Percentiles rank a stretch among this genome's conserved stretches.
Evolutionary conservation across 1,140 invertebrate species (phyloP).

Genomic region (Schlechtendalia chinensis): DNA sequence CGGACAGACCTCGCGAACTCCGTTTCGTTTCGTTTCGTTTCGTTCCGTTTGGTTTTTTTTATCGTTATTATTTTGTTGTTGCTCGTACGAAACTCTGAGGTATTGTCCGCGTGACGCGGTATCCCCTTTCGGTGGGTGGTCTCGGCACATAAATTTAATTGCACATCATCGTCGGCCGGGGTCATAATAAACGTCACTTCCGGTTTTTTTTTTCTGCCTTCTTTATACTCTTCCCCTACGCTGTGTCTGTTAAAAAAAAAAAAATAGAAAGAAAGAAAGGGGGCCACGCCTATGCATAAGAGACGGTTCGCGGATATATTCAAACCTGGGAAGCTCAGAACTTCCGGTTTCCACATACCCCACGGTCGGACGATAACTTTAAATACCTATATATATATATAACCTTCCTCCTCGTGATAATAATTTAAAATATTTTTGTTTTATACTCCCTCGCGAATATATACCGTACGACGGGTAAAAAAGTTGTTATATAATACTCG

Average conservation of each 20-base stretch:
- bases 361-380: constrained; percentile 30
- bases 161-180: constrained; percentile 44
- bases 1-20: too few relatives aligned
- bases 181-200: constrained; percentile 49
- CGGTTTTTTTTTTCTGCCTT: constrained; percentile 47
- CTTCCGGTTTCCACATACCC: constrained; percentile 38
- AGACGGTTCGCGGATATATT: constrained; percentile 31
- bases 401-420: background rate
- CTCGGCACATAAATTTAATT: constrained; percentile 50
- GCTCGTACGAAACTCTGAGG: constrained; percentile 46
- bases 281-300: constrained; percentile 38
- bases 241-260: constrained; percentile 10
- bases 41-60: too few relatives aligned
- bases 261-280: background rate
- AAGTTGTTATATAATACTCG: constrained; percentile 16
- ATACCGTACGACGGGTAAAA: background rate
- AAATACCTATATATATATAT: constrained; percentile 25
- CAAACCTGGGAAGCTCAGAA: constrained; percentile 41
- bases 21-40: too few relatives aligned
- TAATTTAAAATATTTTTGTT: constrained; percentile 37
- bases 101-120: constrained; percentile 36
- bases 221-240: constrained; percentile 1
- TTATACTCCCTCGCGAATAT: background rate
- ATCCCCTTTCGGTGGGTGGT: constrained; percentile 43
- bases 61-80: too few relatives aligned